Evolutionary conservation across 2,888 invertebrate species (phyloP), one percentile per base, ranked within the genome.

Genomic region (Drosophila neutralis): DNA sequence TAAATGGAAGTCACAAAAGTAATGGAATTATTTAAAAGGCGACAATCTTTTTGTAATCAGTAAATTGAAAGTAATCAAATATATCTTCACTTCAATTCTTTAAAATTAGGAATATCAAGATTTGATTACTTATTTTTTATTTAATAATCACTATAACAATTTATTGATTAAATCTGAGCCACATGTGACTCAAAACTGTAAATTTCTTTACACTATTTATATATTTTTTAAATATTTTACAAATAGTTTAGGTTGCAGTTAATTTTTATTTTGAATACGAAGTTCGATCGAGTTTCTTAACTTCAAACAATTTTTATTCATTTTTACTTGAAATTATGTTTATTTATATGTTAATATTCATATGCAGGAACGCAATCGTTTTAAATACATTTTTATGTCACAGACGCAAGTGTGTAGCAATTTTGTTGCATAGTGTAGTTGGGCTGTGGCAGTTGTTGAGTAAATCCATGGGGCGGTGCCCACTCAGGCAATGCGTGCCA

Each of bases 401-500:
- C 21, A 21, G 21, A 21, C 21, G 21, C 21, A 21, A 21, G 21
- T 21, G 21, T 21, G 24, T 11, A 29, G 8, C 27, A 24, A 24
- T 33, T 60, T 27, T 69, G 76, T 63, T 57, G 77, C 29, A 1
- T 1, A 77, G 77, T 73, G 73, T 68, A 58, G 45, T 48, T 64
- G 36, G 31, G 64, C 48, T 68, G 45, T 62, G 64, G 66, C 45
- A 57, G 35, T 49, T 42, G 62, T 38, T 29, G 45, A 33, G 60
- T 42, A 24, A 36, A 33, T 13, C 18, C 24, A 49, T 24, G 66
- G 63, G 73, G 73, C 69, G 69, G 61, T 62, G 69, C 64, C 68
- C 40, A n/a, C 4, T n/a, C 15, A 31, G 51, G 57, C 76, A 76
- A 67, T 87, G 85, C 83, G 81, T 87, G 85, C 85, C 87, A 87